Evolutionary conservation across 1,140 invertebrate genomes (phyloP), one percentile per base, ranked within the genome.

Genomic region (Dendrolimus punctatus): DNA sequence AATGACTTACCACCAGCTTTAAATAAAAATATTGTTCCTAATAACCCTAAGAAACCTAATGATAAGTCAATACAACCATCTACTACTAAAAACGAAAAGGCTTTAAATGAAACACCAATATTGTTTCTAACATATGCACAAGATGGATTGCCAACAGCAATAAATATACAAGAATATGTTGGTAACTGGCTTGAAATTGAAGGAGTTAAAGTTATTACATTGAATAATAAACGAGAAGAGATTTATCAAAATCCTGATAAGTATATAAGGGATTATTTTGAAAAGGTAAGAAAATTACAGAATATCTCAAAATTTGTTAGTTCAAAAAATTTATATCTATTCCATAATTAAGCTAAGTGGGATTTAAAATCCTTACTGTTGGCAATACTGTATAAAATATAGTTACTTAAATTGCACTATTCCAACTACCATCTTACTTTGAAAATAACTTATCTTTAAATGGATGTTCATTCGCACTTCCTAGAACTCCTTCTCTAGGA

Each of bases 231-330:
- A 67, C 82, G 72, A 50, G 75, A 79, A 41, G 77, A 80, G 47
- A 77, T 87, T 39, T 80, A 77, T 57, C 76, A 80, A 59, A 88
- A 87, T 63, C 84, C 85, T 45, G 85, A 88, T 53, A 82, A 78
- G 39, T 83, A 76, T 59, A 88, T 88, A 23, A 75, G 84, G 51
- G 79, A 87, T 66, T 81, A 83, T 68, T 86, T 86, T 80, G 82
- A 88, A 73, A 80, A 87, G 75, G 87, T 88, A 70, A 60, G 43
- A 49, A 52, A 38, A 5, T 48, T 39, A 44, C 6, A 39, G 23
- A 23, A 23, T 23, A 23, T 2, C 23, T 23, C 23, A 23, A 23
- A 23, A 23, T 23, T 23, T 23, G 3, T 23, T 23, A 23, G 23
- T 23, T 23, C 3, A 23, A 23, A 23, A 23, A 23, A 23, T 23